Conservation (phyloP, 2,113 vertebrate species). For the Forbesichthys agassizii region DNA sequence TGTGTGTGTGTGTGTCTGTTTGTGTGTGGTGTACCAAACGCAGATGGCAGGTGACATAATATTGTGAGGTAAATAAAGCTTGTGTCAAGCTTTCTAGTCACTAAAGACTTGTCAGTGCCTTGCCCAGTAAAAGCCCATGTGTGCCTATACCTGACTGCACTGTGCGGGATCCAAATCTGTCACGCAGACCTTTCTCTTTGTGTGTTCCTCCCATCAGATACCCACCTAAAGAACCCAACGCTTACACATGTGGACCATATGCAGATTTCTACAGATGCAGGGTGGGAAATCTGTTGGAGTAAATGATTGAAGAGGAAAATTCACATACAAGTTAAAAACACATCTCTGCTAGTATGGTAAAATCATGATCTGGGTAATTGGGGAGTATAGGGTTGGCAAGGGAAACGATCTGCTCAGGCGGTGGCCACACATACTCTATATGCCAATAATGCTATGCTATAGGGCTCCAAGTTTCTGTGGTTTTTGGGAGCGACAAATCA, state of each 20-base stretch:
- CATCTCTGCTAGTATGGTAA: constrained; percentile 67
- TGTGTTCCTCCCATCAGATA: constrained; percentile 70
- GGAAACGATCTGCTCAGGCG: constrained; percentile 42
- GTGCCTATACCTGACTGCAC: constrained; percentile 22
- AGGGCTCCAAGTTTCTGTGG: constrained; percentile 39
- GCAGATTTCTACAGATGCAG: constrained; percentile 53
- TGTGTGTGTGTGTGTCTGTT: constrained; percentile 37
- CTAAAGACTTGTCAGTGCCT: too few relatives aligned
- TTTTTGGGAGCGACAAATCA: not conserved
- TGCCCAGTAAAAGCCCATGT: constrained; percentile 37
- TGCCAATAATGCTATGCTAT: constrained; percentile 19
- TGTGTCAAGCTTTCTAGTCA: too few relatives aligned
- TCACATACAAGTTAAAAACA: constrained; percentile 69
- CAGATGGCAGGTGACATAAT: not conserved
- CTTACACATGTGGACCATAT: constrained; percentile 73
- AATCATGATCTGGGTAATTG: constrained; percentile 73
- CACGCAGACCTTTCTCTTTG: constrained; percentile 47
- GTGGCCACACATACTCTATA: constrained; percentile 38
- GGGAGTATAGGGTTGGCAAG: constrained; percentile 63
- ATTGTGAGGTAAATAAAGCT: too few relatives aligned
- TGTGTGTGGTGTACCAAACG: constrained; percentile 31
- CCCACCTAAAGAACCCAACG: constrained; percentile 42
- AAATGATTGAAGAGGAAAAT: constrained; percentile 52
- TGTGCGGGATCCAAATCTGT: constrained; percentile 13
- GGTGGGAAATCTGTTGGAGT: constrained; percentile 61